Conservation (phyloP, 1,140 invertebrate genomes). For the Drosophila yakuba region DNA sequence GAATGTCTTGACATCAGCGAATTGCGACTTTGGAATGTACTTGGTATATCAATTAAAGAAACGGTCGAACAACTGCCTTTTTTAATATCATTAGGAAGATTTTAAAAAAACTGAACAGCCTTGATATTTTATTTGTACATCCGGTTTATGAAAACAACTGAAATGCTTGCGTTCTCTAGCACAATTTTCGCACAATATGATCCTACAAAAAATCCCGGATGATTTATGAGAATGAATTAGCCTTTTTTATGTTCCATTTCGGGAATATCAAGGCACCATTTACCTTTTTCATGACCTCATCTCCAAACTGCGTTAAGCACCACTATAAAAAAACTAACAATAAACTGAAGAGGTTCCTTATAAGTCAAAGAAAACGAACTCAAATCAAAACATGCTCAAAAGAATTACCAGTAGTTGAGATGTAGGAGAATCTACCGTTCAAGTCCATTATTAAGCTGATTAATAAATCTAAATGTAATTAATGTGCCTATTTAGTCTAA, state of each 20-base stretch:
- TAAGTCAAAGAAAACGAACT: constrained; percentile 12
- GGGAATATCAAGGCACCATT: constrained; percentile 28
- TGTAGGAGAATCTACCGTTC: constrained; percentile 10
- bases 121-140: background rate
- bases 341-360: constrained; percentile 21
- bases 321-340: constrained; percentile 8
- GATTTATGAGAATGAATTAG: constrained; percentile 42
- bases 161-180: background rate
- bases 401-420: background rate
- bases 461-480: background rate
- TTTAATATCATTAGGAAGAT: constrained; percentile 1
- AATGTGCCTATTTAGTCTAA: constrained; percentile 2
- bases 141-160: background rate
- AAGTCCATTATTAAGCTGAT: constrained; percentile 14
- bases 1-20: constrained; percentile 20
- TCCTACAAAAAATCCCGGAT: constrained; percentile 7
- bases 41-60: background rate
- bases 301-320: constrained; percentile 55
- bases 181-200: constrained; percentile 1
- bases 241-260: constrained; percentile 16
- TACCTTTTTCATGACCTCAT: constrained; percentile 69
- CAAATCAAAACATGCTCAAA: constrained; percentile 6
- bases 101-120: background rate
- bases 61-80: too few species aligned
- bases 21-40: constrained; percentile 15